Evolutionary conservation across 2,797 vertebrate species (phyloP), one percentile per base, ranked within the genome.

Genomic region (Coregonus suidteri): DNA sequence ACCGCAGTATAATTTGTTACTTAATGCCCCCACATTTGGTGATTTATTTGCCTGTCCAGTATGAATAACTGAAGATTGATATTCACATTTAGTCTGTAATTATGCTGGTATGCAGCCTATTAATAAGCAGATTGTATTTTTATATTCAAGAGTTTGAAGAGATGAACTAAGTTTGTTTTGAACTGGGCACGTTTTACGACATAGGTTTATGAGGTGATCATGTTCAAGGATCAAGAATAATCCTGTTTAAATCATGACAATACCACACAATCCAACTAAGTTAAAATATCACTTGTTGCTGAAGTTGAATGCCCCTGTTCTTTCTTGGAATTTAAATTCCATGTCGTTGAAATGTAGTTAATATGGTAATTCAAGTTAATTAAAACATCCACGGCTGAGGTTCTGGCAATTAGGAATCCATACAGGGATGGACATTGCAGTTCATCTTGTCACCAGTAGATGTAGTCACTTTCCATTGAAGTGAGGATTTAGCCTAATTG

Each of bases 391-490:
- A 16, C 4, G 34, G 66, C 18, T 30, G 15, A 68, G 31, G 34
- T 34, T 76, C 6, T 3, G 18, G 15, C 62, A 64, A 56, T 73
- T 18, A 3, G 5, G 15, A 5, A 56, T 25, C 37, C 1, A 74
- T 34, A 69, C 4, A 76, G 47, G 69, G 73, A 9, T 18, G 31
- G 34, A 35, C 31, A 34, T 13, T 88, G 85, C 74, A 85, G 51
- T 87, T 85, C 34, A 25, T 41, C 3, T 1, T 7, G 0, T 0
- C 0, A 1, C 87, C 91, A 56, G 81, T 82, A 89, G 91, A 86
- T 85, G 90, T 75, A 79, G 87, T 82, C 65, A 81, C 73, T 62
- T 59, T 13, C 83, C 62, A 37, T 78, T 31, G 51, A 56, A 83
- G n/a, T 52, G 64, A 41, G 25, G 54, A 1, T 30, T 4, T 64